Evolutionary conservation across 2,888 invertebrate species (phyloP).

Genomic region (Chrysolina haemoptera): DNA sequence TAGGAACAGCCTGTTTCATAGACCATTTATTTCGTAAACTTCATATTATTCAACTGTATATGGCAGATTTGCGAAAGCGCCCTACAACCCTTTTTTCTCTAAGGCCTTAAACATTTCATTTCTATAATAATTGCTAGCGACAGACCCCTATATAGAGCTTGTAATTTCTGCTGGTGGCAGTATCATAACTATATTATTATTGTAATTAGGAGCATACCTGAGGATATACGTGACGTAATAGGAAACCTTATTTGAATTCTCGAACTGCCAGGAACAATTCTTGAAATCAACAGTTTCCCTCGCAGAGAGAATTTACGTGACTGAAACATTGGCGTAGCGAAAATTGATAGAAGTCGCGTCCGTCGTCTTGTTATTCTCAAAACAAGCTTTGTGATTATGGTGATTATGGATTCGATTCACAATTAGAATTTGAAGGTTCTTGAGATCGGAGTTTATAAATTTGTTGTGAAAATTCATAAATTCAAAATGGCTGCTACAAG

Average conservation of each 20-base stretch:
- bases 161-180: conserved; percentile 44
- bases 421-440: too few species aligned
- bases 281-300: conserved; percentile 53
- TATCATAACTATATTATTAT: conserved; percentile 57
- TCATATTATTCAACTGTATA: background rate
- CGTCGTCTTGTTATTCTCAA: background rate
- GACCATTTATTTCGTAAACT: background rate
- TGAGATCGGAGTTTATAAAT: too few species aligned
- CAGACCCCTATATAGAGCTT: conserved; percentile 17
- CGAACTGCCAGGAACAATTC: conserved; percentile 51
- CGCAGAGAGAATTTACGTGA: conserved; percentile 6
- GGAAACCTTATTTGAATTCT: conserved; percentile 47
- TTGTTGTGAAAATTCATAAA: too few species aligned
- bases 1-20: too few species aligned
- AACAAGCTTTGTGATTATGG: too few species aligned
- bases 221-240: conserved; percentile 52
- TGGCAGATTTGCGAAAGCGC: background rate
- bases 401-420: too few species aligned
- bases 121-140: conserved; percentile 32
- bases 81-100: background rate
- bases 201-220: conserved; percentile 55
- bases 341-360: background rate
- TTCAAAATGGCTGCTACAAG: too few species aligned
- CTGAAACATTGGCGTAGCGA: conserved; percentile 19
- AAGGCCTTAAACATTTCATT: conserved; percentile 29